A percentile compares a stretch with the other conserved stretches of the same genome.
phyloP scores from a whole-genome alignment of 1,140 invertebrate genomes.

The Hyles euphorbiae region DNA sequence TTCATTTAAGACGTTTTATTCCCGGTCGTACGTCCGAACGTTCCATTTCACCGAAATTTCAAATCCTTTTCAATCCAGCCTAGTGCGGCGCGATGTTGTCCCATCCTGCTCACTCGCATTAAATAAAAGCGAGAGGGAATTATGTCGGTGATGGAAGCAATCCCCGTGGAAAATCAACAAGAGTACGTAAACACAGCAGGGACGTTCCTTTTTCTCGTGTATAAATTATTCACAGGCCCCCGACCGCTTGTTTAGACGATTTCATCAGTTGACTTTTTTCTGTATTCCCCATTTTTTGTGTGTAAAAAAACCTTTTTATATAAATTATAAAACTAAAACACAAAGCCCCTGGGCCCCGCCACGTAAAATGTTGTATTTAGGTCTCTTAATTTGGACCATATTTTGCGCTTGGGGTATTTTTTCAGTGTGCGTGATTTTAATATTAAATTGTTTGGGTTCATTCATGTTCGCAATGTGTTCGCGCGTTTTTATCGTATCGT shows the following conservation, averaged over 20 bases:
- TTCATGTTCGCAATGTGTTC: too few relatives aligned
- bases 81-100: slow-evolving; percentile 19
- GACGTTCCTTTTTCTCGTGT: slow-evolving; percentile 36
- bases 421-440: too few relatives aligned
- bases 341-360: too few relatives aligned
- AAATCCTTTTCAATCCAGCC: slow-evolving; percentile 41
- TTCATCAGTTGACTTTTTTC: slow-evolving; percentile 33
- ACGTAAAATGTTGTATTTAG: too few relatives aligned
- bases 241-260: slow-evolving; percentile 46
- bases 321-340: slow-evolving; percentile 2
- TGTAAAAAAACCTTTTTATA: background rate
- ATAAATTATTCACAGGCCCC: slow-evolving; percentile 52
- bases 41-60: slow-evolving; percentile 27
- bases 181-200: slow-evolving; percentile 38
- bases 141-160: slow-evolving; percentile 32
- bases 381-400: too few relatives aligned
- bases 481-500: too few relatives aligned
- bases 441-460: too few relatives aligned
- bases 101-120: slow-evolving; percentile 23
- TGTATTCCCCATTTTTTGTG: slow-evolving; percentile 4
- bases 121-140: slow-evolving; percentile 20
- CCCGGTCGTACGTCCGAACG: slow-evolving; percentile 13
- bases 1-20: slow-evolving; percentile 17
- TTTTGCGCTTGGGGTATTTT: too few relatives aligned
- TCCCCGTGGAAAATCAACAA: slow-evolving; percentile 50